Conservation (phyloP, 2,888 invertebrate species). For the Lamellibrachia satsuma region DNA sequence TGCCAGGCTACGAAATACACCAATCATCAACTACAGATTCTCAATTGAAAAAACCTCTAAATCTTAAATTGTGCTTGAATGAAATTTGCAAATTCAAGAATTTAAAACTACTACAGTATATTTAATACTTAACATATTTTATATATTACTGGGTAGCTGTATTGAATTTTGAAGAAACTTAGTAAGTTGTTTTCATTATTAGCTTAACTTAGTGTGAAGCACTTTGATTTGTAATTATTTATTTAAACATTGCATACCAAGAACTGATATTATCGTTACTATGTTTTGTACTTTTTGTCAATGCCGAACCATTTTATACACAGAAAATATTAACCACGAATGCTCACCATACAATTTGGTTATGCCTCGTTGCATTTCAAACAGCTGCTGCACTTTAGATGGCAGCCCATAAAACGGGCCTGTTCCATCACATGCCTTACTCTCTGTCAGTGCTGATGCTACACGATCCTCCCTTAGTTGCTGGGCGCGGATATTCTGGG, state of each 20-base stretch:
- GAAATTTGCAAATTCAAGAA: too few relatives aligned
- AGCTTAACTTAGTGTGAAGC: too few relatives aligned
- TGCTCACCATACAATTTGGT: slow-evolving; percentile 80
- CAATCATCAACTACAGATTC: background rate
- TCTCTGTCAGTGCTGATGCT: background rate
- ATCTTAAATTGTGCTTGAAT: too few relatives aligned
- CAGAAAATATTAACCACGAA: background rate
- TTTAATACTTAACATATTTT: too few relatives aligned
- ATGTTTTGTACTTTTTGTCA: background rate
- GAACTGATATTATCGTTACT: background rate
- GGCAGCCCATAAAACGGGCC: slow-evolving; percentile 83
- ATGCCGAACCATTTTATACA: background rate
- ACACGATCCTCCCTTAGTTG: slow-evolving; percentile 41
- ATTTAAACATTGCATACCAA: too few relatives aligned
- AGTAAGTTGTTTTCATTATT: too few relatives aligned
- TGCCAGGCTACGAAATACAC: slow-evolving; percentile 83
- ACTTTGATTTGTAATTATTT: too few relatives aligned
- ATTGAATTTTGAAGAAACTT: too few relatives aligned
- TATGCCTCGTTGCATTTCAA: slow-evolving; percentile 82
- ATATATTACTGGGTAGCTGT: too few relatives aligned
- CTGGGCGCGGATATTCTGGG: slow-evolving; percentile 43
- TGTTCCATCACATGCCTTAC: background rate
- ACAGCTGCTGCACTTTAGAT: slow-evolving; percentile 74
- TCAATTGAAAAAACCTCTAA: background rate
- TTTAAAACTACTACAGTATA: too few relatives aligned